A percentile compares a stretch with the other conserved stretches of the same genome.
Evolutionary conservation across 2,113 vertebrate genomes (phyloP).

Genomic region (Phrynosoma blainvillii): DNA sequence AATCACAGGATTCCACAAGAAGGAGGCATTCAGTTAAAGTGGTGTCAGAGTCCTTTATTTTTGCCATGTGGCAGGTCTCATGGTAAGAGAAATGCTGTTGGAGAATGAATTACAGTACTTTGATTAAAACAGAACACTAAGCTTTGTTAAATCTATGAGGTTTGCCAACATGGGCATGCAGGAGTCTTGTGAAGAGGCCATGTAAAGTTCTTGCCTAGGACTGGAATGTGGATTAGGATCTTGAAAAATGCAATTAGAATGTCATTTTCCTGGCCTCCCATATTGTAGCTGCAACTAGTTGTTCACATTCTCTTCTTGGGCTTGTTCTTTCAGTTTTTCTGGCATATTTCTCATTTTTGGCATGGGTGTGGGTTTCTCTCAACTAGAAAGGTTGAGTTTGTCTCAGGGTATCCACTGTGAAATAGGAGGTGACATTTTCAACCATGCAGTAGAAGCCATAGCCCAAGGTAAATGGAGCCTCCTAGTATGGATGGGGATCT

Average conservation of each 20-base stretch:
- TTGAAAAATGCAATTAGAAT: constrained; percentile 46
- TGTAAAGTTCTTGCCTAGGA: background rate
- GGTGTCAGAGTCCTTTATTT: too few species aligned
- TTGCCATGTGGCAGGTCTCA: too few species aligned
- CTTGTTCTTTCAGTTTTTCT: accelerated
- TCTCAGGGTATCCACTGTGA: background rate
- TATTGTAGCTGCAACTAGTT: constrained; percentile 34
- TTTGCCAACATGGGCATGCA: background rate
- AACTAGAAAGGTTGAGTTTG: constrained; percentile 6
- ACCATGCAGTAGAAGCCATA: background rate
- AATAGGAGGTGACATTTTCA: constrained; percentile 17
- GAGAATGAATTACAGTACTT: background rate
- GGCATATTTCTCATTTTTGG: background rate
- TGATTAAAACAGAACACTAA: background rate
- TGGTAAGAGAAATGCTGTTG: background rate
- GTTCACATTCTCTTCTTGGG: background rate
- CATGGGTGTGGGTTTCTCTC: background rate
- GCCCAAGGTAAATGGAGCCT: background rate
- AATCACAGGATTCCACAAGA: too few species aligned
- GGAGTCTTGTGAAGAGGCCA: background rate
- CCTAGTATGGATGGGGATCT: background rate
- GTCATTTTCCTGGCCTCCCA: constrained; percentile 2
- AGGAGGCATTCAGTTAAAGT: too few species aligned
- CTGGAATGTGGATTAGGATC: constrained; percentile 13
- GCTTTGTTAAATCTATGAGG: background rate